phyloP scores from a whole-genome alignment of 1,140 invertebrate species.

The Olivierus martensii region DNA sequence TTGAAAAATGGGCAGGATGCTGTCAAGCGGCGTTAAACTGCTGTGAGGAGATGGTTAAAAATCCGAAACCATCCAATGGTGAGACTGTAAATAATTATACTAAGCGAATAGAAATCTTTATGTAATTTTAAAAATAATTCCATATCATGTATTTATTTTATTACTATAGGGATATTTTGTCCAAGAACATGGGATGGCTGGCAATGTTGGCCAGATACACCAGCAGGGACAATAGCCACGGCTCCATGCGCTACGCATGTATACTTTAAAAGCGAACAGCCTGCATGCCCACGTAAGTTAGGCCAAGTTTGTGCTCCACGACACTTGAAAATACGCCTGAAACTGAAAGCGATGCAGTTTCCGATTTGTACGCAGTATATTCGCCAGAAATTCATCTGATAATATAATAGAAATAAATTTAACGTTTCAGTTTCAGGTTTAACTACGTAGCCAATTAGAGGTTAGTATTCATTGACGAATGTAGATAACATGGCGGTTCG shows the following conservation, averaged over 20 bases:
- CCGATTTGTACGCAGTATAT: too few relatives aligned
- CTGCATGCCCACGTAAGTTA: slow-evolving; percentile 29
- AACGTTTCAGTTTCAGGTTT: too few relatives aligned
- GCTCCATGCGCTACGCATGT: slow-evolving; percentile 30
- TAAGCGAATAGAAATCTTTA: background rate
- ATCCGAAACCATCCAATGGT: background rate
- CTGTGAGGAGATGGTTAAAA: slow-evolving; percentile 3
- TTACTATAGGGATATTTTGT: background rate
- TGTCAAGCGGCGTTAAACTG: slow-evolving; percentile 9
- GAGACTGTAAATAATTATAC: background rate
- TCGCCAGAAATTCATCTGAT: too few relatives aligned
- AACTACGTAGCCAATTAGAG: too few relatives aligned
- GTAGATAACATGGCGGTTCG: too few relatives aligned
- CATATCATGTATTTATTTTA: background rate
- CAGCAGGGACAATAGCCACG: slow-evolving; percentile 16
- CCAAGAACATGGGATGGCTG: slow-evolving; percentile 36
- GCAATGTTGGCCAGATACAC: slow-evolving; percentile 30
- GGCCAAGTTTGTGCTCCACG: too few relatives aligned
- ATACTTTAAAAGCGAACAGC: slow-evolving; percentile 24
- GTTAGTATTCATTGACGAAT: too few relatives aligned
- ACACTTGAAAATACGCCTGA: too few relatives aligned
- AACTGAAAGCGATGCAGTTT: too few relatives aligned
- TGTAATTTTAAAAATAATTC: background rate
- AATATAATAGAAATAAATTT: too few relatives aligned
- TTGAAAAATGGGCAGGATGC: slow-evolving; percentile 8